These are phyloP conservation scores for Gobiocypris rarus DNA, from an alignment of 2,113 vertebrate species.

Conservation along the genomic window DNA sequence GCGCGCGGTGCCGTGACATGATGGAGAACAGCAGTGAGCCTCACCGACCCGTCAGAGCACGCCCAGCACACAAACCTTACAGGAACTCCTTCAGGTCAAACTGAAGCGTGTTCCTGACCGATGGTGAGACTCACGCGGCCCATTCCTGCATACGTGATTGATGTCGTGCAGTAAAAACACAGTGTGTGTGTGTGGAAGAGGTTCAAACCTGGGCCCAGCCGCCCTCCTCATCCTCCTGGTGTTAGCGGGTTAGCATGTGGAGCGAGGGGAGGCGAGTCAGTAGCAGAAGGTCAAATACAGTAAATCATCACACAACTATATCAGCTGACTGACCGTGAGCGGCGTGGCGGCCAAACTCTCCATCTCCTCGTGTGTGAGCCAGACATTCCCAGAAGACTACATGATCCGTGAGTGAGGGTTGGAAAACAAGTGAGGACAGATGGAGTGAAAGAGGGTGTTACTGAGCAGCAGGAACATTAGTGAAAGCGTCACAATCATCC, in stretches of 20 bases:
- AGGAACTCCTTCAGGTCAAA: too few relatives aligned
- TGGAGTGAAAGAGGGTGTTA: slow-evolving; percentile 75
- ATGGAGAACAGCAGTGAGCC: neutral
- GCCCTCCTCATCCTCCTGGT: slow-evolving; percentile 97
- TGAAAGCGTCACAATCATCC: neutral
- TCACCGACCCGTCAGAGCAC: neutral
- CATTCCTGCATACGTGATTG: neutral
- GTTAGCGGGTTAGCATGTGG: slow-evolving; percentile 87
- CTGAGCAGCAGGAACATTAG: slow-evolving; percentile 13
- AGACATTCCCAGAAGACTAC: slow-evolving; percentile 98
- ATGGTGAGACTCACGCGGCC: neutral
- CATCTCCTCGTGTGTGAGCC: slow-evolving; percentile 99
- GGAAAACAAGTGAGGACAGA: slow-evolving; percentile 71
- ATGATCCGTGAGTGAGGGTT: slow-evolving; percentile 72
- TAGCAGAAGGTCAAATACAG: neutral
- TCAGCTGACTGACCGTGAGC: slow-evolving; percentile 90
- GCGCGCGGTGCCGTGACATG: neutral
- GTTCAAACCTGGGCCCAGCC: slow-evolving; percentile 99
- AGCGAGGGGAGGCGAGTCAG: neutral
- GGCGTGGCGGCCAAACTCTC: slow-evolving; percentile 94
- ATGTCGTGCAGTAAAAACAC: neutral
- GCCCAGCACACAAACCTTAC: neutral
- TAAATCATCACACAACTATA: neutral
- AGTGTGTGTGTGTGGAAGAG: slow-evolving; percentile 14
- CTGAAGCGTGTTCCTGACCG: neutral